Evolutionary conservation across 2,113 vertebrate genomes (phyloP).

Genomic region (Syngnathus typhle): DNA sequence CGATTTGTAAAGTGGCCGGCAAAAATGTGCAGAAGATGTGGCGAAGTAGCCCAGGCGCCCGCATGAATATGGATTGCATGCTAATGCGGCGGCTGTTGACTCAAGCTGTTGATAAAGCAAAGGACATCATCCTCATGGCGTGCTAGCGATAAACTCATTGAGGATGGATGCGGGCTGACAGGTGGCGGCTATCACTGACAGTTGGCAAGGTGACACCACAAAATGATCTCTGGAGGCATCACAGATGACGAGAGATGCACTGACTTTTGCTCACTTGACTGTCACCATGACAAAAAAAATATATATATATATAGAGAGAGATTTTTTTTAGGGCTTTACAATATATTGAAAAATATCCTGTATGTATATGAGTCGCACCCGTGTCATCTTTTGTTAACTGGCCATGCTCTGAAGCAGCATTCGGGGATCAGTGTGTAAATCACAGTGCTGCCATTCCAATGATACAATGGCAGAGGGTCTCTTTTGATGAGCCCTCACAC

Average conservation of each 20-base stretch:
- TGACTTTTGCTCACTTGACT: constrained; percentile 34
- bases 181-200: constrained; percentile 58
- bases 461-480: constrained; percentile 29
- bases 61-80: constrained; percentile 69
- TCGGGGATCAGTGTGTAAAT: constrained; percentile 43
- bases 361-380: constrained; percentile 23
- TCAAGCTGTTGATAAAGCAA: constrained; percentile 54
- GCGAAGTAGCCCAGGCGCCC: constrained; percentile 37
- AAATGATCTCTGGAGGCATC: constrained; percentile 28
- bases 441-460: constrained; percentile 40
- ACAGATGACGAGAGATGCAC: constrained; percentile 13
- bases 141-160: constrained; percentile 46
- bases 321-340: too few relatives aligned
- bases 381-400: constrained; percentile 42
- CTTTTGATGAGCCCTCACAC: constrained; percentile 31
- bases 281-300: background rate
- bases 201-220: constrained; percentile 60
- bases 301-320: too few relatives aligned
- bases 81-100: constrained; percentile 55
- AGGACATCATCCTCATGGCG: constrained; percentile 47
- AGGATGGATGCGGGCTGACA: constrained; percentile 43
- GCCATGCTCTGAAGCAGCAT: constrained; percentile 28
- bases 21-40: constrained; percentile 44
- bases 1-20: constrained; percentile 46
- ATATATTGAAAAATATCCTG: too few relatives aligned